Evolutionary conservation across 2,888 invertebrate species (phyloP).

Genomic region (Melanostoma scalare): DNA sequence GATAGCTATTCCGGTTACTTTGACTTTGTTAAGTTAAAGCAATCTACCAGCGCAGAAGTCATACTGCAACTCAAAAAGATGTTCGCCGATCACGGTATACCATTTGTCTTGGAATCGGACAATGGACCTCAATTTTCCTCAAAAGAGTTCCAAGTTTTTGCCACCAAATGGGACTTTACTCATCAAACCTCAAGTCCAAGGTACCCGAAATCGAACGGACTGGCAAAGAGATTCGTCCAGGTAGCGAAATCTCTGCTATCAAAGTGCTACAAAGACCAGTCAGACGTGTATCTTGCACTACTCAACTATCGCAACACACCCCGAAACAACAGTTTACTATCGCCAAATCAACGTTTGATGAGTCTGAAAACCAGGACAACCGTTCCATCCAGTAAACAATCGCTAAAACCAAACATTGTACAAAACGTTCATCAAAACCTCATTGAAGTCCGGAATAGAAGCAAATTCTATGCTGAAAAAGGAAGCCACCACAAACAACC

Average conservation of each 20-base stretch:
- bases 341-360: conserved; percentile 45
- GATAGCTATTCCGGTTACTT: conserved; percentile 42
- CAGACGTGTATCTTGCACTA: conserved; percentile 34
- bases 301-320: conserved; percentile 40
- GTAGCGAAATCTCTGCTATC: conserved; percentile 38
- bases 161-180: conserved; percentile 38
- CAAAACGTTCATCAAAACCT: conserved; percentile 31
- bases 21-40: conserved; percentile 28
- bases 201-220: conserved; percentile 46
- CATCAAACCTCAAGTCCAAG: conserved; percentile 53
- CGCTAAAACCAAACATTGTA: conserved; percentile 71
- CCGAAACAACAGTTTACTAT: conserved; percentile 37
- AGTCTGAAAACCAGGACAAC: conserved; percentile 56
- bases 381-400: conserved; percentile 42
- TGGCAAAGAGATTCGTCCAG: conserved; percentile 35
- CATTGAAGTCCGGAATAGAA: conserved; percentile 4
- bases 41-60: conserved; percentile 23
- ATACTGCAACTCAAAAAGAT: conserved; percentile 37
- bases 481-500: conserved; percentile 36
- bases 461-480: conserved; percentile 43
- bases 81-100: conserved; percentile 33
- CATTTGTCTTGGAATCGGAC: conserved; percentile 33
- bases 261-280: conserved; percentile 37
- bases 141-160: conserved; percentile 34
- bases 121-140: conserved; percentile 42